A percentile compares a stretch with the other conserved stretches of the same genome.
These are phyloP conservation scores for Todus mexicanus DNA, from an alignment of 2,797 vertebrate species.

Conservation along the genomic window DNA sequence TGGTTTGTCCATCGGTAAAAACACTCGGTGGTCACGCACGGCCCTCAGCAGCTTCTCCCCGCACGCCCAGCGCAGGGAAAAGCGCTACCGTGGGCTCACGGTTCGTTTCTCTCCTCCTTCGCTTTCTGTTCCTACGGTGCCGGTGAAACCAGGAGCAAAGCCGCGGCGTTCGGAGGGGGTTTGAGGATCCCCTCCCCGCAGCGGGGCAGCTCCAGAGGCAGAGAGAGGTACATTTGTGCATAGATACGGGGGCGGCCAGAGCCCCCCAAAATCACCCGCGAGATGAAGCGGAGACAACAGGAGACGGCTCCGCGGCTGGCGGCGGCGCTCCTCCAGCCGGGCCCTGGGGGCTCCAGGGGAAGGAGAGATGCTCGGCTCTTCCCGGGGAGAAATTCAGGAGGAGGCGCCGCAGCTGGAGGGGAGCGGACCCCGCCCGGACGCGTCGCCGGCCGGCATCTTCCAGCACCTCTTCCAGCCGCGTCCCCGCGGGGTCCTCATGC, in stretches of 20 bases:
- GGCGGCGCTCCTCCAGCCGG: not conserved
- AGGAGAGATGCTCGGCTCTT: not conserved
- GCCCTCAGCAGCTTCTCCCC: not conserved
- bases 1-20: not conserved
- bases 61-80: accelerated
- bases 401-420: not conserved
- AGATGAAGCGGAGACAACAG: not conserved
- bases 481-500: not conserved
- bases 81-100: accelerated
- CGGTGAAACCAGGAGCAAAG: not conserved
- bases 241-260: not conserved
- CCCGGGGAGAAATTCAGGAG: not conserved
- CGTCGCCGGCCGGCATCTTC: not conserved
- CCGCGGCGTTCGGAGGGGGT: not conserved
- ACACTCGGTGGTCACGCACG: not conserved
- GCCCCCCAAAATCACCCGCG: not conserved
- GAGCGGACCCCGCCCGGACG: not conserved
- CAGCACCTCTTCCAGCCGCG: not conserved
- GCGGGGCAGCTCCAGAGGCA: not conserved
- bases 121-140: not conserved
- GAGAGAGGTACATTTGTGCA: not conserved
- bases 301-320: no score
- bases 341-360: not conserved
- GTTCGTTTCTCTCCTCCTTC: not conserved
- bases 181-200: not conserved